Evolutionary conservation across 2,888 invertebrate genomes (phyloP).

Genomic region (Drosophila antonietae): DNA sequence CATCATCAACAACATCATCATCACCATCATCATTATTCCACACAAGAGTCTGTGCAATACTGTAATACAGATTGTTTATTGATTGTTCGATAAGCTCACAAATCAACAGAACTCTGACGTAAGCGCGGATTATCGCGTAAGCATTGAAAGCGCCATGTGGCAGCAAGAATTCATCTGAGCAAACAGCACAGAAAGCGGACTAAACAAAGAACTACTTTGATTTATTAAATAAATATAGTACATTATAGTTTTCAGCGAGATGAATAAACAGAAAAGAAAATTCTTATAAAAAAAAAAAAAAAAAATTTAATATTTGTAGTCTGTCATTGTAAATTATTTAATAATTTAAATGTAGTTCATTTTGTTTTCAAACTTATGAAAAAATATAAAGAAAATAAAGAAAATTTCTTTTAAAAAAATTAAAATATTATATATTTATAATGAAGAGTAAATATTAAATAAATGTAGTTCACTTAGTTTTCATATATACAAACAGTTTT

Average conservation of each 20-base stretch:
- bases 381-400: too few species aligned
- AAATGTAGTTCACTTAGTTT: too few species aligned
- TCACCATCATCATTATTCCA: slow-evolving; percentile 12
- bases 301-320: too few species aligned
- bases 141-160: not conserved
- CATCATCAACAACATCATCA: slow-evolving; percentile 8
- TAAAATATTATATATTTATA: too few species aligned
- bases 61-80: slow-evolving; percentile 6
- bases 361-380: too few species aligned
- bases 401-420: too few species aligned
- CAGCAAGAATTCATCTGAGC: not conserved
- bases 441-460: too few species aligned
- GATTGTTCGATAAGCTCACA: slow-evolving; percentile 11
- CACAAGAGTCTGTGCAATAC: slow-evolving; percentile 5
- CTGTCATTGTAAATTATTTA: too few species aligned
- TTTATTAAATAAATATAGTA: not conserved
- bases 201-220: slow-evolving; percentile 2
- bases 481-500: too few species aligned
- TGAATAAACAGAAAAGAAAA: not conserved
- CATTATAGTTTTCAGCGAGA: not conserved
- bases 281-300: not conserved
- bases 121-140: not conserved
- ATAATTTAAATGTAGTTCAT: too few species aligned
- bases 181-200: not conserved
- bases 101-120: not conserved